A percentile compares a stretch with the other conserved stretches of the same genome.
phyloP scores from a whole-genome alignment of 2,888 invertebrate species.

The Melanotus villosus region DNA sequence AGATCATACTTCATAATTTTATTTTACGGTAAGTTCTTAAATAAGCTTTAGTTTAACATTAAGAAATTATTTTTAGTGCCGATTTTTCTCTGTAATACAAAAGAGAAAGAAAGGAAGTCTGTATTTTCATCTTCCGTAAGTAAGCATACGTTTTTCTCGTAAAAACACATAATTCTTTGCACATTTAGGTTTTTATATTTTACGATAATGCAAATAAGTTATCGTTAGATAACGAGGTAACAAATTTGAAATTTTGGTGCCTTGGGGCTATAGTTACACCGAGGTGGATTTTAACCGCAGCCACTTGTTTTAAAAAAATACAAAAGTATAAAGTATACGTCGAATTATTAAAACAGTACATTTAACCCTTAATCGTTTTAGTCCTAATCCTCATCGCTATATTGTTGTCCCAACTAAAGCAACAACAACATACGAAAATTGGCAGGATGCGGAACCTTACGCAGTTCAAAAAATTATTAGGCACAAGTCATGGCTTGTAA shows the following conservation, averaged over 20 bases:
- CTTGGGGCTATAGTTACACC: not conserved
- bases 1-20: no score
- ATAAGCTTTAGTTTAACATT: no score
- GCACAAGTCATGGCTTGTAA: not conserved
- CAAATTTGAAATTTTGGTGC: not conserved
- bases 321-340: not conserved
- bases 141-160: no score
- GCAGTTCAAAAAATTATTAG: not conserved
- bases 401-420: not conserved
- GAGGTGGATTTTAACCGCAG: not conserved
- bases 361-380: not conserved
- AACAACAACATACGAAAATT: not conserved
- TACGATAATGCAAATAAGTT: not conserved
- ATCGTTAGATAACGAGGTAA: not conserved
- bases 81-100: no score
- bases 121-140: not conserved
- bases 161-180: not conserved
- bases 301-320: not conserved
- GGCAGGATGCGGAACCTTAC: not conserved
- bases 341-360: not conserved
- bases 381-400: not conserved
- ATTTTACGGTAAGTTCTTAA: no score
- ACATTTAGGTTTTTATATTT: slow-evolving; percentile 1
- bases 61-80: no score
- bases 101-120: not conserved